Percentiles rank a stretch among this genome's conserved stretches.
Conservation (phyloP, 2,797 vertebrate genomes). For the Coregonus ussuriensis region DNA sequence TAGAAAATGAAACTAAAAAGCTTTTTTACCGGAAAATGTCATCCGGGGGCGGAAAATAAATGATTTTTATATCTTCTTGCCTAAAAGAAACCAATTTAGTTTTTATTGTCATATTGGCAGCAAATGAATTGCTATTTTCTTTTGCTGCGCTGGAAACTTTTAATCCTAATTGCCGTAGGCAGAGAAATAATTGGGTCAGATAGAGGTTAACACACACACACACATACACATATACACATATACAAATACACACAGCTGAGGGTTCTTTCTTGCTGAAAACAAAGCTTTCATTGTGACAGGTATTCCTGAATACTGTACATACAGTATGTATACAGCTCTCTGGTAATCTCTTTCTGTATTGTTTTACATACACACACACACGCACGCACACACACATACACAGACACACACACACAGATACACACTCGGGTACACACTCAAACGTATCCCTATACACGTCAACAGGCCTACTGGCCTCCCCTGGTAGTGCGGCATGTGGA, state of each 20-base stretch:
- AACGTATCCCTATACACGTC: neutral
- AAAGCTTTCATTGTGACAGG: neutral
- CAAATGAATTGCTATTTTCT: constrained; percentile 62
- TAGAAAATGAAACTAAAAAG: constrained; percentile 42
- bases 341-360: neutral
- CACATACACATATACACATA: neutral
- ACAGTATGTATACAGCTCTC: neutral
- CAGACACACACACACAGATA: neutral
- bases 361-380: neutral
- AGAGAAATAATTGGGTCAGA: constrained; percentile 66
- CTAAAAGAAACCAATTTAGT: constrained; percentile 67
- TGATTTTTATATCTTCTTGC: constrained; percentile 51
- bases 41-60: constrained; percentile 27
- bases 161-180: constrained; percentile 73
- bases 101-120: constrained; percentile 68
- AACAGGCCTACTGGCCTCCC: neutral
- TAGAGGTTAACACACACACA: constrained; percentile 41
- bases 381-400: neutral
- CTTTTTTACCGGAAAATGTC: constrained; percentile 48
- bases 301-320: neutral
- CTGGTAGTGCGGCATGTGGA: neutral
- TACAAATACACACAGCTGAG: neutral
- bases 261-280: neutral
- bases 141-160: constrained; percentile 45
- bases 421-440: constrained; percentile 3